Base-by-base conservation (phyloP, 2,797 vertebrate species). In the Ceryle rudis region DNA sequence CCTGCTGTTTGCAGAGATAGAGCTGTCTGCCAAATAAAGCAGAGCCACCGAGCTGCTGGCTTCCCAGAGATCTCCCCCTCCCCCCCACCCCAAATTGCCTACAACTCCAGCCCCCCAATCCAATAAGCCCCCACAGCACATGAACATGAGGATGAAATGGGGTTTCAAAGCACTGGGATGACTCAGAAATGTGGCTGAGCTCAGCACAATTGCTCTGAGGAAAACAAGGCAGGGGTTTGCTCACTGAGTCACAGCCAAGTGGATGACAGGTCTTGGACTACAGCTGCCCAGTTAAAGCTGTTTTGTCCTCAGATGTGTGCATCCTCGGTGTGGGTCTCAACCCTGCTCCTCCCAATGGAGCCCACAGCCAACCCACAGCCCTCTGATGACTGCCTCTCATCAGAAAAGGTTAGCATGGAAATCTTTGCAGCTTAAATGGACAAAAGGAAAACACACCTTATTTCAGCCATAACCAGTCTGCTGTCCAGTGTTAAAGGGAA, bases 381-480 rank as follows among this genome's bases (percentile, higher is more conserved):
- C 39, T 72, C 52, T 0, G 0, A 33, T 29, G 69, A 29, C 19
- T 0, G 20, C 44, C 12, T 22, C 73, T 79, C 74, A 29, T 51
- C 81, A 44, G 39, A 70, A 89, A 41, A 37, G 44, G n/a, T 14
- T 21, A 55, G 62, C 11, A 1, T 5, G 47, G 62, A 90, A 81
- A 75, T 22, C 83, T 91, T 6, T 39, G 62, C 51, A 18, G 81
- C 64, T 91, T 94, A 78, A 60, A 37, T 0, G 13, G 28, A 85
- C 69, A 85, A 80, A 92, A 82, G 52, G 41, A 37, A 93, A 94
- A 58, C 72, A 83, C 69, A 54, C 69, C 79, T 81, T 49, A 5
- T 84, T 92, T 82, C 87, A 92, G 75, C 75, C 72, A 81, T 75
- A 78, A 69, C 35, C 72, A 64, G 57, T 31, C 89, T 92, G 86